Conservation (phyloP, 2,888 invertebrate species). For the Baronia brevicornis region DNA sequence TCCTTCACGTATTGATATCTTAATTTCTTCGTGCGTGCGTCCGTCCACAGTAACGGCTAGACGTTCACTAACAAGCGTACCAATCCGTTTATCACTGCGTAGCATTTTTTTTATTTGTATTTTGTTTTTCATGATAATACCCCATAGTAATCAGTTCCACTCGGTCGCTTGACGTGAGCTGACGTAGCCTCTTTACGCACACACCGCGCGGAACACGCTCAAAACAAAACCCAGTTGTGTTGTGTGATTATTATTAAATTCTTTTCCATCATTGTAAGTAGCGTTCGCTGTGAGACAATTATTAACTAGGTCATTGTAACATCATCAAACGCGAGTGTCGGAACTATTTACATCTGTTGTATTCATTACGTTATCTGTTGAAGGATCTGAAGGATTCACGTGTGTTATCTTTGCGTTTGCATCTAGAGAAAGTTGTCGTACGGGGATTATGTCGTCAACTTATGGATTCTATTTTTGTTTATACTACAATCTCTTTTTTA, state of each 20-base stretch:
- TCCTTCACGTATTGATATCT: too few relatives aligned
- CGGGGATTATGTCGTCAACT: conserved; percentile 4
- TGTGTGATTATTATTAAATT: conserved; percentile 1
- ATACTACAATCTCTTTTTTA: too few relatives aligned
- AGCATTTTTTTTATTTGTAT: conserved; percentile 48
- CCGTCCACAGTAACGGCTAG: not conserved
- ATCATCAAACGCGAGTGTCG: conserved; percentile 9
- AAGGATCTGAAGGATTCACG: conserved; percentile 9
- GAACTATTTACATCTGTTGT: conserved; percentile 5
- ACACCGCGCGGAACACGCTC: too few relatives aligned
- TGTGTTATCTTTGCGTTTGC: conserved; percentile 10
- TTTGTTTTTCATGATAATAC: conserved; percentile 52
- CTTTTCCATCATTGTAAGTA: conserved; percentile 9
- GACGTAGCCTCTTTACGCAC: too few relatives aligned
- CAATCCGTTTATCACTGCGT: conserved; percentile 21
- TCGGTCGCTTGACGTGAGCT: conserved; percentile 35
- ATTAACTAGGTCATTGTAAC: conserved; percentile 11
- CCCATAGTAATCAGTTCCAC: conserved; percentile 44
- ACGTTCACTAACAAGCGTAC: too few relatives aligned
- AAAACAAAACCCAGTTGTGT: conserved; percentile 9
- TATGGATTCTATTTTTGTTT: too few relatives aligned
- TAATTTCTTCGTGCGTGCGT: too few relatives aligned
- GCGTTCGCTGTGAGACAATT: not conserved
- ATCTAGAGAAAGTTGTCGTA: conserved; percentile 6
- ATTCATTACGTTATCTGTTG: conserved; percentile 9